These are phyloP conservation scores for Lepus europaeus DNA, from an alignment of 2,113 vertebrate genomes.

Conservation along the genomic window DNA sequence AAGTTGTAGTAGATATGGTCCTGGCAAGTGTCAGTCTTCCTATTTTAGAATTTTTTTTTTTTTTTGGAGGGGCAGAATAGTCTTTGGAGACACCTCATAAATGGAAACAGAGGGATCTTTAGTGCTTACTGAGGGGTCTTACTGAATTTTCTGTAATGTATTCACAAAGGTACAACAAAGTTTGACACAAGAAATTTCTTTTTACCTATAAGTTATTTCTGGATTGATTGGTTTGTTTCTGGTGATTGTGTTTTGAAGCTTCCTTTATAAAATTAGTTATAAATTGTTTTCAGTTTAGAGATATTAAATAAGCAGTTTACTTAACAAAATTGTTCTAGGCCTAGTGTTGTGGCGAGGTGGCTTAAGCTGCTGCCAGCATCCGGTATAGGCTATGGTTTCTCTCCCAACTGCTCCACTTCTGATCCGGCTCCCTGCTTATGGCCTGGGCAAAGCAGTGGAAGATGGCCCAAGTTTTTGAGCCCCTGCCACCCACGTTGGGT, in stretches of 20 bases:
- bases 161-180: not conserved
- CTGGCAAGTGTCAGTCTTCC: not conserved
- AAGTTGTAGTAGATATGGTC: not conserved
- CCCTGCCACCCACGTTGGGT: no score
- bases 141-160: not conserved
- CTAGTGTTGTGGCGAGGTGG: no score
- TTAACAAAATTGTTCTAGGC: not conserved
- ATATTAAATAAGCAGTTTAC: not conserved
- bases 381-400: no score
- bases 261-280: conserved; percentile 14
- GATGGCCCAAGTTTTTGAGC: no score
- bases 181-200: not conserved
- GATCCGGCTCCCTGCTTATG: no score
- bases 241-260: not conserved
- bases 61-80: not conserved
- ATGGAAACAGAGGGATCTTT: not conserved
- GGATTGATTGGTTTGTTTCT: not conserved
- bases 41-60: not conserved
- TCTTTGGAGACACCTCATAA: not conserved
- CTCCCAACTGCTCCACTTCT: no score
- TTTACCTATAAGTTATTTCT: not conserved
- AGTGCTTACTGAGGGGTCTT: not conserved
- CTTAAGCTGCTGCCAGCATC: no score
- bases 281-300: not conserved
- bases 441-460: no score